phyloP scores from a whole-genome alignment of 2,888 invertebrate species.

The Parelbella ahira region DNA sequence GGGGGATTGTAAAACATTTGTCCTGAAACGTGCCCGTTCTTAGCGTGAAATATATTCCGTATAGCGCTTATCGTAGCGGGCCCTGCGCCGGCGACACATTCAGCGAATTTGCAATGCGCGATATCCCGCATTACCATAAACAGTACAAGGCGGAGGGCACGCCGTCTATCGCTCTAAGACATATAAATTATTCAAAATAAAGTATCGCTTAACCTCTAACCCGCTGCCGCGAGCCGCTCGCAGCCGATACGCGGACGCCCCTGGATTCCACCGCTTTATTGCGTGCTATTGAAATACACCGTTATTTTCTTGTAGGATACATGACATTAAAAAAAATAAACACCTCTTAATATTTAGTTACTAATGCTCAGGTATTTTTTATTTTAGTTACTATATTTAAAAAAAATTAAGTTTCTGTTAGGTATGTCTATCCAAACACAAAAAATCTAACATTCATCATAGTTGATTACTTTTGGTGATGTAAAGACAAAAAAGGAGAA shows the following conservation, averaged over 20 bases:
- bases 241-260: slow-evolving; percentile 30
- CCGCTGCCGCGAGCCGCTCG: slow-evolving; percentile 47
- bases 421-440: too few relatives aligned
- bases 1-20: slow-evolving; percentile 44
- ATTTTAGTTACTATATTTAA: too few relatives aligned
- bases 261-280: slow-evolving; percentile 8
- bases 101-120: slow-evolving; percentile 79
- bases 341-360: too few relatives aligned
- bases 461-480: too few relatives aligned
- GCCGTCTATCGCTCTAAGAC: slow-evolving; percentile 77
- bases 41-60: slow-evolving; percentile 53
- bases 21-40: slow-evolving; percentile 51
- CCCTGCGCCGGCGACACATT: slow-evolving; percentile 71
- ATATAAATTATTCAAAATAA: slow-evolving; percentile 82
- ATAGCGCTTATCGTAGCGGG: slow-evolving; percentile 61
- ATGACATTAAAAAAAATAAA: background rate
- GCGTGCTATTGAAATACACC: slow-evolving; percentile 8
- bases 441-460: slow-evolving; percentile 14
- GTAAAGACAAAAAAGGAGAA: background rate
- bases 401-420: too few relatives aligned
- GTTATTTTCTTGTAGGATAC: slow-evolving; percentile 10
- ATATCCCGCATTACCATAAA: slow-evolving; percentile 79
- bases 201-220: slow-evolving; percentile 79
- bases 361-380: too few relatives aligned
- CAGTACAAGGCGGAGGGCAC: slow-evolving; percentile 76